These are phyloP conservation scores for Drosophila miranda DNA, from an alignment of 1,140 invertebrate species.

Conservation along the genomic window DNA sequence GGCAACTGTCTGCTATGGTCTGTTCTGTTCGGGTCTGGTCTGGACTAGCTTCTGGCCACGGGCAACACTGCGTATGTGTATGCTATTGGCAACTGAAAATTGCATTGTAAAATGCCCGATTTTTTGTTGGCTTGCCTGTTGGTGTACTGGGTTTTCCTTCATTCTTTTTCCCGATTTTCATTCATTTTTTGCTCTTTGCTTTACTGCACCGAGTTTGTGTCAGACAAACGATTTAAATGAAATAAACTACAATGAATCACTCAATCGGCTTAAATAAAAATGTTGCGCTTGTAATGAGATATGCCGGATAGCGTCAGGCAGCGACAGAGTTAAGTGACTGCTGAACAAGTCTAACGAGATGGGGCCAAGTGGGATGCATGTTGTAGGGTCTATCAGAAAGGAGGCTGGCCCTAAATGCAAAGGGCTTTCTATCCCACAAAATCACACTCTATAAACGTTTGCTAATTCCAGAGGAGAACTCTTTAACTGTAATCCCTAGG, in stretches of 20 bases:
- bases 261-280: constrained; percentile 77
- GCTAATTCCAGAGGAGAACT: constrained; percentile 2
- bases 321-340: background rate
- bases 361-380: background rate
- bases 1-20: constrained; percentile 2
- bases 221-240: constrained; percentile 79
- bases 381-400: no score
- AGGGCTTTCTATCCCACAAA: background rate
- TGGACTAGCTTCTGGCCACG: constrained; percentile 24
- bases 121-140: constrained; percentile 45
- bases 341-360: constrained; percentile 14
- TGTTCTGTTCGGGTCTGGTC: constrained; percentile 18
- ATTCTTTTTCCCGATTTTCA: constrained; percentile 2
- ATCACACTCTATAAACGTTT: background rate
- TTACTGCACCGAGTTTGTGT: constrained; percentile 47
- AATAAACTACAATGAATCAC: constrained; percentile 78
- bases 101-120: constrained; percentile 66
- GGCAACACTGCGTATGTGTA: constrained; percentile 46
- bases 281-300: constrained; percentile 74
- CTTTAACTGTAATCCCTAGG: constrained; percentile 12
- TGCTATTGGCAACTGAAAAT: constrained; percentile 63
- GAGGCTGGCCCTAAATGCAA: background rate
- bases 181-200: constrained; percentile 19
- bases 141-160: constrained; percentile 16
- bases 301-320: constrained; percentile 4